Evolutionary conservation across 2,888 invertebrate species (phyloP), one percentile per base, ranked within the genome.

Genomic region (Reticulitermes lucifugus): DNA sequence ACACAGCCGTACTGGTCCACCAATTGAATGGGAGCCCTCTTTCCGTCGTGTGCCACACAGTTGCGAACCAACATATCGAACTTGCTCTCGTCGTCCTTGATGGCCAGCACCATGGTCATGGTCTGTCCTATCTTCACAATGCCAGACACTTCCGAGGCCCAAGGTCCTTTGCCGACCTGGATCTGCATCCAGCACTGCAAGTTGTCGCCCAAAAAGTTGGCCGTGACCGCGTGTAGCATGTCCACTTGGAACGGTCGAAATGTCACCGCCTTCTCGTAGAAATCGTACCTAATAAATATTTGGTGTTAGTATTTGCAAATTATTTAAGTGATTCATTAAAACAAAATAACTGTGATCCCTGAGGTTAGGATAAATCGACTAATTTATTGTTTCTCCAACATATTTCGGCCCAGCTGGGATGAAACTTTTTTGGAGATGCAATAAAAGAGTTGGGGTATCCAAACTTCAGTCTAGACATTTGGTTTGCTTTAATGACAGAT

Each of bases 161-260:
- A 98, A 0, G 98, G 98, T 88, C 98, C 98, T 90, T 98, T 98
- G 85, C 98, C 98, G 79, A 98, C 98, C 91, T 98, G 98, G 89
- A 98, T 98, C 91, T 98, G 98, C 98, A 98, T 98, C 98, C 98
- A 98, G 91, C 98, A 98, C 90, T 98, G 98, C 89, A 98, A 92
- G 92, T 98, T 98, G 91, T 98, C 98, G 51, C 98, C 98, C 88
- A 98, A 94, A 94, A 98, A 98, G 93, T 98, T 98, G 81, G 98
- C 98, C 0, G 98, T 97, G 79, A 98, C 98, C 0, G 98, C 98
- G 90, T 98, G 97, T 88, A 98, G 91, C 97, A 98, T 98, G 90
- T 98, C 98, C 65, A 98, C 98, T 86, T 97, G 97, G 95, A 98
- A 98, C 55, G 98, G 98, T 89, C 98, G 93, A 93, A 98, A 98